Conservation (phyloP, 2,888 invertebrate genomes). For the Agonum fuliginosum region DNA sequence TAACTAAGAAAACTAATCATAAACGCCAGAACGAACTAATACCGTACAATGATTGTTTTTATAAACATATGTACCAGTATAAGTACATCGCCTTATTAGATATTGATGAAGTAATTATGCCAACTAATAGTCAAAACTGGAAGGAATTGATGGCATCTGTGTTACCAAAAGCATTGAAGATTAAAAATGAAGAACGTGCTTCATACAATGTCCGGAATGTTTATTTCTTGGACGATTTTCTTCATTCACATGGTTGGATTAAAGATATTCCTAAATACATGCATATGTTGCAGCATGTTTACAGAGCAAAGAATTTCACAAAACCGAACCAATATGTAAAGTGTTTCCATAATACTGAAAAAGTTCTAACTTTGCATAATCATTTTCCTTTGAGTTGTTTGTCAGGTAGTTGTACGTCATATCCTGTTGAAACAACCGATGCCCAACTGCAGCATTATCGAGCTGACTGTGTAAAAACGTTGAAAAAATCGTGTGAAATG, state of each 20-base stretch:
- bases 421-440: slow-evolving; percentile 85
- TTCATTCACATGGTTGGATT: slow-evolving; percentile 85
- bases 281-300: slow-evolving; percentile 96
- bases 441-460: slow-evolving; percentile 96
- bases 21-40: slow-evolving; percentile 96
- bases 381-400: slow-evolving; percentile 94
- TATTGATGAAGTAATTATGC: slow-evolving; percentile 96
- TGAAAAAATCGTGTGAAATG: slow-evolving; percentile 89
- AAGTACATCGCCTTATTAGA: slow-evolving; percentile 93
- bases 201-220: slow-evolving; percentile 91
- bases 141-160: slow-evolving; percentile 83
- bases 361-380: slow-evolving; percentile 92
- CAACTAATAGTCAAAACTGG: slow-evolving; percentile 84
- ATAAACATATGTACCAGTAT: slow-evolving; percentile 93
- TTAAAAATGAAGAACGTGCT: slow-evolving; percentile 79
- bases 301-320: slow-evolving; percentile 92
- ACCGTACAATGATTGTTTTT: slow-evolving; percentile 97
- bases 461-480: slow-evolving; percentile 91
- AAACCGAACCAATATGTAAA: slow-evolving; percentile 95
- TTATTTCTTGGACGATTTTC: slow-evolving; percentile 92
- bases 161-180: slow-evolving; percentile 80
- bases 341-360: slow-evolving; percentile 94
- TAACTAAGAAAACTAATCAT: slow-evolving; percentile 93
- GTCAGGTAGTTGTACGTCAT: slow-evolving; percentile 88
- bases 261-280: slow-evolving; percentile 87